A percentile compares a stretch with the other conserved stretches of the same genome.
phyloP scores from a whole-genome alignment of 2,888 invertebrate species.

The Choristoneura rosaceana region DNA sequence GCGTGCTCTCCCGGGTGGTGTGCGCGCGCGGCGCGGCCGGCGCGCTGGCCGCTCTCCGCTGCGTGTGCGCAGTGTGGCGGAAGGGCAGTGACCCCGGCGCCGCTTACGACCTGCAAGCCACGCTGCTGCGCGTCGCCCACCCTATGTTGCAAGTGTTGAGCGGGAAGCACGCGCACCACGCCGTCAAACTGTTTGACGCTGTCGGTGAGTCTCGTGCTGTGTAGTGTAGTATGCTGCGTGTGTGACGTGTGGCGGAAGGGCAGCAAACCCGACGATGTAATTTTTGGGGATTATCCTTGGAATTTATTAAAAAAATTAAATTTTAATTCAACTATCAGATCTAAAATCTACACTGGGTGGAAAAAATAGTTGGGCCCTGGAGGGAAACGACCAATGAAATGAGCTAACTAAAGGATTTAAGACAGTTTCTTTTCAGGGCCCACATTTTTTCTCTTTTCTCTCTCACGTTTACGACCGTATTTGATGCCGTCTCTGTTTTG shows the following conservation, averaged over 20 bases:
- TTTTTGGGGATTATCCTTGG: too few species aligned
- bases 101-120: constrained; percentile 58
- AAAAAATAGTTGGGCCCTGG: too few species aligned
- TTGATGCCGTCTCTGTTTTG: too few species aligned
- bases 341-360: too few species aligned
- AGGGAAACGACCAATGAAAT: too few species aligned
- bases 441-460: too few species aligned
- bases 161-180: constrained; percentile 87
- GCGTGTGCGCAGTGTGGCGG: constrained; percentile 88
- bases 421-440: too few species aligned
- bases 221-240: constrained; percentile 48
- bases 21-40: constrained; percentile 66
- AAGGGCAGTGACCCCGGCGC: constrained; percentile 85
- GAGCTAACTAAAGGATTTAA: too few species aligned
- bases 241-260: constrained; percentile 89
- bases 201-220: constrained; percentile 60
- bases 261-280: constrained; percentile 77
- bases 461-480: too few species aligned
- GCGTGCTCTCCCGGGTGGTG: constrained; percentile 71
- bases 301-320: too few species aligned
- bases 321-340: too few species aligned
- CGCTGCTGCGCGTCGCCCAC: constrained; percentile 89
- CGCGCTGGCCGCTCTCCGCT: constrained; percentile 63
- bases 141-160: constrained; percentile 88
- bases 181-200: constrained; percentile 90